phyloP scores from a whole-genome alignment of 2,113 vertebrate genomes.

The Clinocottus analis region DNA sequence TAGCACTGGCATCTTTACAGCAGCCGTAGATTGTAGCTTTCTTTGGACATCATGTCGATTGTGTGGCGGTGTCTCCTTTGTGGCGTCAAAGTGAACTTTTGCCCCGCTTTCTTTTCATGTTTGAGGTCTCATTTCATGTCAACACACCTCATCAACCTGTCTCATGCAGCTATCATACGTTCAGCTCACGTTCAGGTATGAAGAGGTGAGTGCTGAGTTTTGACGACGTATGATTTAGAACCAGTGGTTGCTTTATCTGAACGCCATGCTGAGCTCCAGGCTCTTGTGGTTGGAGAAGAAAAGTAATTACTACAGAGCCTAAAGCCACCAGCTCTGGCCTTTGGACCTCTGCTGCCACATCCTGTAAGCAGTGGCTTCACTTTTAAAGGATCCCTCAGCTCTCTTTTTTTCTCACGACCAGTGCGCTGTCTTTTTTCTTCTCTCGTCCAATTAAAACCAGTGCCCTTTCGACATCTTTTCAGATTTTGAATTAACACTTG shows the following conservation, averaged over 20 bases:
- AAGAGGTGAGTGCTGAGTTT: conserved; percentile 39
- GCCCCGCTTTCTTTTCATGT: background rate
- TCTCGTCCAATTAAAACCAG: background rate
- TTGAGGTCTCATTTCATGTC: conserved; percentile 29
- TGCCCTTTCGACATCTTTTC: background rate
- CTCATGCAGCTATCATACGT: background rate
- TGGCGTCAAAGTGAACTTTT: conserved; percentile 13
- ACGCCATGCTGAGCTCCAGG: conserved; percentile 30
- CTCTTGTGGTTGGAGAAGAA: conserved; percentile 45
- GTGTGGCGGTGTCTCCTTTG: conserved; percentile 24
- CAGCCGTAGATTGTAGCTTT: background rate
- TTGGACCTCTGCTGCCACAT: conserved; percentile 61
- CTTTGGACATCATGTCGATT: conserved; percentile 28
- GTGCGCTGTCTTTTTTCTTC: background rate
- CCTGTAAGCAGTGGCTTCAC: conserved; percentile 44
- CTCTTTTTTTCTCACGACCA: conserved; percentile 27
- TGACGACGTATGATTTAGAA: conserved; percentile 48
- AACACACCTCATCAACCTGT: conserved; percentile 22
- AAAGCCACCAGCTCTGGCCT: conserved; percentile 65
- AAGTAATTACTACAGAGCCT: conserved; percentile 67
- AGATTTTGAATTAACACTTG: background rate
- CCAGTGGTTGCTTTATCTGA: conserved; percentile 32
- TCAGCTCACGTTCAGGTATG: conserved; percentile 2
- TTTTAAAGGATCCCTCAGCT: conserved; percentile 27
- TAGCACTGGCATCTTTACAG: conserved; percentile 35